Base-by-base conservation (phyloP, 2,113 vertebrate species). In the Balaeniceps rex region DNA sequence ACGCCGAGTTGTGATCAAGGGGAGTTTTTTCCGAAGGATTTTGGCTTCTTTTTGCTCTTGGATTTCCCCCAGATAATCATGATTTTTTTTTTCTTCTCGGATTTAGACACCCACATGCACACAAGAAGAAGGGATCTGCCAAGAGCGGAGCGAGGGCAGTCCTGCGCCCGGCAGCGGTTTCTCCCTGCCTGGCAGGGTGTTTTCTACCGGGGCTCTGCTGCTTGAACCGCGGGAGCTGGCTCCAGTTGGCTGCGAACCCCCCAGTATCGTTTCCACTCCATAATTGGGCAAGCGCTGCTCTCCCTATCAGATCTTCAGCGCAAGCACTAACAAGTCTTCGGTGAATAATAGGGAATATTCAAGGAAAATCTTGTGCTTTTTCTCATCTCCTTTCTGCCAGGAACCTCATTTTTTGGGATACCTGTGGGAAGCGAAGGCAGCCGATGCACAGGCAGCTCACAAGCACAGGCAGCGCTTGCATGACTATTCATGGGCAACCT, bases 351-450 rank as follows among this genome's bases (percentile, higher is more conserved):
- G 87, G 88, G 81, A 93, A 96, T 97, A 95, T 92, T 93, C 94
- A 94, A 89, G 95, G 88, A 83, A 96, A 97, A 97, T 21, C 70
- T 44, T 6, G n/a, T 22, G 4, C 72, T 87, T 96, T 92, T 93
- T 95, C 94, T 95, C 95, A 94, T 85, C 93, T 64, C 65, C 42
- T 49, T 81, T 88, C 86, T 97, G 96, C 94, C 94, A 94, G 93
- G 66, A 85, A 97, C 38, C 83, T 80, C 58, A 2, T 74, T 84
- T 83, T 83, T 58, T 1, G 42, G 78, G 88, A 12, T 89, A 52
- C 49, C 88, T 87, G 92, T 31, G 66, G 88, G 91, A 91, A 93
- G 81, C 4, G 14, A 19, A 42, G 40, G 83, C 79, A 61, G 51
- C 72, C 12, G 78, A 28, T n/a, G 61, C 70, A 0, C 74, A n/a